Evolutionary conservation across 2,888 invertebrate genomes (phyloP).

Genomic region (Megaustenia siamemsis): DNA sequence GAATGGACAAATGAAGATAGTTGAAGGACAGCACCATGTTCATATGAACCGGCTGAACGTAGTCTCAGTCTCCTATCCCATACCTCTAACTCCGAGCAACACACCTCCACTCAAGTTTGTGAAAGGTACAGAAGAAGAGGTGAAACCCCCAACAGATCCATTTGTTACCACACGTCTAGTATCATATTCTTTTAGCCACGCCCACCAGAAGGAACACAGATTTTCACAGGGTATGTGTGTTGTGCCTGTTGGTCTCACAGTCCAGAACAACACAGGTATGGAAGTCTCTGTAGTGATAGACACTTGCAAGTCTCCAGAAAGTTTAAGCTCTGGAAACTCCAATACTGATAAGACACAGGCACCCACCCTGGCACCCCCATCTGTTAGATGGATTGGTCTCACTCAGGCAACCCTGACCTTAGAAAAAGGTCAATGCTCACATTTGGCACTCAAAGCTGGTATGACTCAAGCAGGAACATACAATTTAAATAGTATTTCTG

Average conservation of each 20-base stretch:
- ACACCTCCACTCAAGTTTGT: conserved; percentile 79
- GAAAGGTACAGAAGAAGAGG: conserved; percentile 64
- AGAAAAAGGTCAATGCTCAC: conserved; percentile 65
- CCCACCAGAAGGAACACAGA: conserved; percentile 84
- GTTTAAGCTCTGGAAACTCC: conserved; percentile 56
- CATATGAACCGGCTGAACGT: conserved; percentile 84
- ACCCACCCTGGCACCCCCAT: conserved; percentile 25
- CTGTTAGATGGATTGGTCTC: conserved; percentile 77
- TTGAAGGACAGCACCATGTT: conserved; percentile 87
- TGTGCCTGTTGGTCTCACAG: conserved; percentile 84
- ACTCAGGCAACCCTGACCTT: conserved; percentile 72
- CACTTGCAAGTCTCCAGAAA: conserved; percentile 72
- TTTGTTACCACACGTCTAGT: conserved; percentile 82
- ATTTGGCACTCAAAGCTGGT: conserved; percentile 72
- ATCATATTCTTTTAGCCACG: conserved; percentile 84
- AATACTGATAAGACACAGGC: neutral
- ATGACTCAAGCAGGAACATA: conserved; percentile 77
- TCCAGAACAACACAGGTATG: conserved; percentile 70
- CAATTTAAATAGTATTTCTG: conserved; percentile 75
- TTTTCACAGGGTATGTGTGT: conserved; percentile 84
- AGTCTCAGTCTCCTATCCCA: conserved; percentile 82
- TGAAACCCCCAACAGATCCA: conserved; percentile 66
- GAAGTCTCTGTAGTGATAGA: conserved; percentile 70
- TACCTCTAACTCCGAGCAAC: conserved; percentile 71
- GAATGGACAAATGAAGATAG: conserved; percentile 82